phyloP scores from a whole-genome alignment of 2,113 vertebrate genomes.

The Pomatostomus ruficeps region DNA sequence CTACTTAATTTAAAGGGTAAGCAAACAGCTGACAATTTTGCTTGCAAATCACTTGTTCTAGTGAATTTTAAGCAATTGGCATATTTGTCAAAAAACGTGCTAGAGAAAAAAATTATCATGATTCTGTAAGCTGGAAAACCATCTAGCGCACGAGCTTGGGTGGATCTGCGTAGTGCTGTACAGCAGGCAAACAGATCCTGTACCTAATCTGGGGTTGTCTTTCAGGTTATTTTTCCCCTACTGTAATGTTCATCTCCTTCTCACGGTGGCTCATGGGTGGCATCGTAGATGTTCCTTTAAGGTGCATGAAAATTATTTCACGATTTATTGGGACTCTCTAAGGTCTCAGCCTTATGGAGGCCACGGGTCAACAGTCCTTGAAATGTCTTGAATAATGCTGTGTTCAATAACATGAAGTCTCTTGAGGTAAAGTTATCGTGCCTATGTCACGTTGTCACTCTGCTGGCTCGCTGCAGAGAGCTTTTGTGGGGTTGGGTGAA shows the following conservation, averaged over 20 bases:
- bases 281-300: not conserved
- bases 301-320: not conserved
- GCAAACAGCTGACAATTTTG: conserved; percentile 42
- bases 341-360: not conserved
- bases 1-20: conserved; percentile 57
- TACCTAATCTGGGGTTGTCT: not conserved
- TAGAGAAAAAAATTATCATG: not conserved
- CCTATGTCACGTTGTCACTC: not conserved
- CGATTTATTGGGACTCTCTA: not conserved
- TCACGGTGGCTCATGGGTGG: not conserved
- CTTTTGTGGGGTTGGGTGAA: not conserved
- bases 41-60: conserved; percentile 31
- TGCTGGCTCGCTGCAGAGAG: not conserved
- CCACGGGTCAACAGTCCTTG: not conserved
- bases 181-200: not conserved
- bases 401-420: not conserved
- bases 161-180: not conserved
- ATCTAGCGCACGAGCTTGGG: not conserved
- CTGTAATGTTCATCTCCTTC: not conserved
- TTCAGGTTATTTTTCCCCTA: not conserved
- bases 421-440: not conserved
- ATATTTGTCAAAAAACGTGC: not conserved
- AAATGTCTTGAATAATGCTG: not conserved
- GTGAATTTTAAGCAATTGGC: not conserved
- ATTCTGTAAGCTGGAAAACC: not conserved